Evolutionary conservation across 37 sponge, comb jelly and placozoan species (phyloP).

Genomic region (Chondrilla cf. caribensis): DNA sequence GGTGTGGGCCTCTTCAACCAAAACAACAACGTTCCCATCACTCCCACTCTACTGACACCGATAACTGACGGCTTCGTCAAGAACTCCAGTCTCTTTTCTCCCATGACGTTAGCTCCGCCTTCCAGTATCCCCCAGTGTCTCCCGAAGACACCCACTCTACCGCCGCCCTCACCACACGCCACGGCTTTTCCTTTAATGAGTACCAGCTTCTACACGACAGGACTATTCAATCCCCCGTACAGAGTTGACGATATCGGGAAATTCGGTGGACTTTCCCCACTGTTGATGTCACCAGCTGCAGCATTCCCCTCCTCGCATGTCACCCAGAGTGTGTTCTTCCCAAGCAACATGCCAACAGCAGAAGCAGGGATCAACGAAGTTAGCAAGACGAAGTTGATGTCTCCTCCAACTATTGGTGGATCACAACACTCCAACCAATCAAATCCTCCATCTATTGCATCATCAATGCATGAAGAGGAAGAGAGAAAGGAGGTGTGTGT

Average conservation of each 20-base stretch:
- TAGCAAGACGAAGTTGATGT: conserved; percentile 47
- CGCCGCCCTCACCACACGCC: conserved; percentile 86
- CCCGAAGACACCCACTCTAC: conserved; percentile 85
- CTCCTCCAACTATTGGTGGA: conserved; percentile 19
- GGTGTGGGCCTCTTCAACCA: conserved; percentile 13
- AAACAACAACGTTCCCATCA: conserved; percentile 50
- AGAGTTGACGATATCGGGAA: not conserved
- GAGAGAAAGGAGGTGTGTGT: conserved; percentile 30
- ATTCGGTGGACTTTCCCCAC: conserved; percentile 50
- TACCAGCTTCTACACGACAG: not conserved
- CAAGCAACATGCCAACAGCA: conserved; percentile 55
- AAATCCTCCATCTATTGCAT: not conserved
- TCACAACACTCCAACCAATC: conserved; percentile 25
- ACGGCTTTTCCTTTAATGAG: conserved; percentile 19
- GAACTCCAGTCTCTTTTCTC: conserved; percentile 54
- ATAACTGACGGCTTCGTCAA: conserved; percentile 15
- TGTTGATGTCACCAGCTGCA: conserved; percentile 27
- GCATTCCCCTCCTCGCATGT: conserved; percentile 44
- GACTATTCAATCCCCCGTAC: not conserved
- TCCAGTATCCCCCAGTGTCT: conserved; percentile 44
- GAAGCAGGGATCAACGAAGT: conserved; percentile 26
- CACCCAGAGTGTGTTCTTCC: conserved; percentile 50
- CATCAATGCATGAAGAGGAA: conserved; percentile 27
- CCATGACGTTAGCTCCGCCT: conserved; percentile 56
- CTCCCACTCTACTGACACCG: conserved; percentile 64